A percentile compares a stretch with the other conserved stretches of the same genome.
Evolutionary conservation across 1,140 invertebrate species (phyloP).

Genomic region (Drosophila serrata): DNA sequence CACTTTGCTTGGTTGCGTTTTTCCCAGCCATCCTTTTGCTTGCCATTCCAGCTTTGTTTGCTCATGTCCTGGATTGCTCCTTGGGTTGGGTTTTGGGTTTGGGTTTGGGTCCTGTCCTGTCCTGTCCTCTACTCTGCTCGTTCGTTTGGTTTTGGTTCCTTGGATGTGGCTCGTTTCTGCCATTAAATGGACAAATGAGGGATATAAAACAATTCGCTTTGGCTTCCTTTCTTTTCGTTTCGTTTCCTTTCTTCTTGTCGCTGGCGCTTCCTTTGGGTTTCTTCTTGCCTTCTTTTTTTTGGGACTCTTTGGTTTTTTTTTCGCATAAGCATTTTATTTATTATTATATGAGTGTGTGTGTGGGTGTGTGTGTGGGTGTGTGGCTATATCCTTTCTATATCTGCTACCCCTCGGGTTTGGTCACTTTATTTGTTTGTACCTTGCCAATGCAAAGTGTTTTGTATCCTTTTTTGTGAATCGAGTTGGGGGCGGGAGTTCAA

Average conservation of each 20-base stretch:
- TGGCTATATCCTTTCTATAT: slow-evolving; percentile 32
- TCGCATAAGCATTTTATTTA: slow-evolving; percentile 79
- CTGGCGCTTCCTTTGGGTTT: slow-evolving; percentile 39
- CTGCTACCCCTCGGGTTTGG: slow-evolving; percentile 63
- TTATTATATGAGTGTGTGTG: slow-evolving; percentile 30
- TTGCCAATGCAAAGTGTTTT: slow-evolving; percentile 69
- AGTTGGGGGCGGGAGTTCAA: slow-evolving; percentile 6
- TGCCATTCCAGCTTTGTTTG: slow-evolving; percentile 45
- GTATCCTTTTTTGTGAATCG: slow-evolving; percentile 66
- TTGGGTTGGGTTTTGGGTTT: slow-evolving; percentile 20
- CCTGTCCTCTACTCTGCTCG: neutral
- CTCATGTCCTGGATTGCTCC: slow-evolving; percentile 56
- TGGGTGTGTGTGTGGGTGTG: slow-evolving; percentile 10
- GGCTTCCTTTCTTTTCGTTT: slow-evolving; percentile 69
- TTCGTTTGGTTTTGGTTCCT: slow-evolving; percentile 17
- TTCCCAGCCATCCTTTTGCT: slow-evolving; percentile 58
- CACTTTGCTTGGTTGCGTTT: slow-evolving; percentile 79
- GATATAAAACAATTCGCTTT: slow-evolving; percentile 85
- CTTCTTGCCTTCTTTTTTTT: slow-evolving; percentile 30
- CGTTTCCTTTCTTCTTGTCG: slow-evolving; percentile 43
- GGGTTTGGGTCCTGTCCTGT: slow-evolving; percentile 11
- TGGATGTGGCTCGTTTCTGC: slow-evolving; percentile 77
- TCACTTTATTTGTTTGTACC: slow-evolving; percentile 82
- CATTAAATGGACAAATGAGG: slow-evolving; percentile 85
- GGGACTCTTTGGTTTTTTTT: slow-evolving; percentile 41